Base-by-base conservation (phyloP, 2,797 vertebrate genomes). In the Delichon dasypus region DNA sequence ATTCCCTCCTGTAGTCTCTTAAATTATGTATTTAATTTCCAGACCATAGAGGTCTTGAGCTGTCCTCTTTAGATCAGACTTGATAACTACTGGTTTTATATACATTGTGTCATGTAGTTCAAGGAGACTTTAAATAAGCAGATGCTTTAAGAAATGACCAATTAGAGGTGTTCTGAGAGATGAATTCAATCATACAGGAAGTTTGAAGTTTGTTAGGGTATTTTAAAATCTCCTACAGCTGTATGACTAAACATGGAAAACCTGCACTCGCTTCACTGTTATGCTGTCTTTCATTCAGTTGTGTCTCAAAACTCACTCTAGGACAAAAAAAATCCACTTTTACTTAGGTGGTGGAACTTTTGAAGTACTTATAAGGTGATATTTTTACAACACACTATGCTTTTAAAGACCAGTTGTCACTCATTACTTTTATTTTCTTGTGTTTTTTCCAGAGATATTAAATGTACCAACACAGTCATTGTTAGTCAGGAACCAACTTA, bases 401-500 rank as follows among this genome's bases (percentile, higher is more conserved):
- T 62, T 86, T 84, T 88, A 62, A 84, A 47, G 36, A 71, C 22
- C 13, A 18, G 2, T 38, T 86, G 38, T 7, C 8, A 64, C 20
- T 71, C 11, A 21, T 62, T 72, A 38, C 20, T 64, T 80, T 19
- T n/a, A 11, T 76, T 72, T 93, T 70, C 30, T 50, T 67, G 5
- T 0, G 2, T 40, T 44, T 77, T n/a, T 57, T 9, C 12, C 38
- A 7, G 42, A 54, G 20, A 16, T 74, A 26, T 85, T 82, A 80
- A 76, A 29, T 74, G 21, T 78, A 61, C 47, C 30, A 58, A 11
- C 3, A 0, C 53, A 94, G 18, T 79, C 12, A 5, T 57, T 90
- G 21, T 87, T 92, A 85, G 45, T 60, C 53, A 84, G 40, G 34
- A 88, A 50, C 22, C 65, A 93, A 75, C 82, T 95, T 82, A 88